Conservation (phyloP, 2,797 vertebrate genomes). For the Thalassophryne amazonica region DNA sequence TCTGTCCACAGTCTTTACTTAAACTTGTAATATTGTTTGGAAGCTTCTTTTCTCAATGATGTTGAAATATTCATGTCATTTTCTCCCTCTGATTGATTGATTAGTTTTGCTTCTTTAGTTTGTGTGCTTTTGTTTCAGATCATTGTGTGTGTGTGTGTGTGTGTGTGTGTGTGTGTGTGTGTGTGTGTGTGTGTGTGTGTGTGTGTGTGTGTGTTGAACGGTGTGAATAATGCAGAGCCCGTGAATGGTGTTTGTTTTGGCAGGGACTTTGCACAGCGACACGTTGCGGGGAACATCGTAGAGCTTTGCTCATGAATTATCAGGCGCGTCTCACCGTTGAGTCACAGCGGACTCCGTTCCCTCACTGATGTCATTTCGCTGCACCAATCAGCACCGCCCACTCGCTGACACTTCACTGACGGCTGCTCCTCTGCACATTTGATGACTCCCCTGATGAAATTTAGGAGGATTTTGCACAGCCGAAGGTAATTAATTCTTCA, state of each 20-base stretch:
- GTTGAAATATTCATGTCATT: too few species aligned
- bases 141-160: too few species aligned
- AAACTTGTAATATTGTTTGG: too few species aligned
- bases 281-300: conserved; percentile 46
- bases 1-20: too few species aligned
- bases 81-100: too few species aligned
- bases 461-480: conserved; percentile 81
- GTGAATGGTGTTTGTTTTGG: conserved; percentile 46
- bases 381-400: conserved; percentile 42
- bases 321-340: conserved; percentile 42
- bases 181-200: conserved; percentile 3
- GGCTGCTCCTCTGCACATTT: conserved; percentile 61
- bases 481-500: conserved; percentile 89
- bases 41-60: too few species aligned
- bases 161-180: too few species aligned
- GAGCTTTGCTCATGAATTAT: conserved; percentile 48
- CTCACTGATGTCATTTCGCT: conserved; percentile 68
- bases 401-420: conserved; percentile 47
- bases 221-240: conserved; percentile 47
- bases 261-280: conserved; percentile 39
- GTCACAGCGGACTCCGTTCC: conserved; percentile 42
- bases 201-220: conserved; percentile 21
- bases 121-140: too few species aligned
- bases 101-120: too few species aligned
- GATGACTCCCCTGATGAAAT: conserved; percentile 82